Base-by-base conservation (phyloP, 2,797 vertebrate genomes). In the Platalea minor region DNA sequence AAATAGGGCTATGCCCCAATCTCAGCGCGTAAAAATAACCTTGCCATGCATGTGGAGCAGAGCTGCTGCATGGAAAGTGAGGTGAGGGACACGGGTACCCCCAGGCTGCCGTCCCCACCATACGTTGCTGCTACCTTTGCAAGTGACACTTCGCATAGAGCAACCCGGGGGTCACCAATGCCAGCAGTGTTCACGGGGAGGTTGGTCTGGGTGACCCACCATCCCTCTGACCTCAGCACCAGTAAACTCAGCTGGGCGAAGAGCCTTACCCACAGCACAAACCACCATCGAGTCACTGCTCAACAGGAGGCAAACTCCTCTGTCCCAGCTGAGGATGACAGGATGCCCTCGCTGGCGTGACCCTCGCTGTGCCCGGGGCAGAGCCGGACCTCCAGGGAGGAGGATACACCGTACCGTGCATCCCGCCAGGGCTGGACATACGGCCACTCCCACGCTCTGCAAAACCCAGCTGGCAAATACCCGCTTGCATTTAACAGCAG, bases 21-120 rank as follows among this genome's bases (percentile, higher is more conserved):
- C 35, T 26, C 51, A 31, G 39, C 11, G 24, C 2, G 1, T 13
- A 29, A 61, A 35, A 84, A 50, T 12, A 53, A 46, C n/a, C 54
- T 31, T 5, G 10, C 9, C 41, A 26, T 0, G 1, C 28, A 4
- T 0, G 0, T 1, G 3, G 69, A 46, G 51, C 1, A 4, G 65
- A 77, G 89, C 13, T 0, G 2, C 51, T 35, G 57, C 15, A 12
- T 24, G 5, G 7, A 5, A 11, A 43, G 72, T 1, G 0, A 45
- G 33, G 50, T 9, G 37, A 54, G 41, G 67, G 37, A 54, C 50
- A 24, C 1, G 2, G 39, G 46, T 21, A 14, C 11, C 50, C 63
- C 37, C 7, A 0, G 17, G 17, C 51, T 75, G 70, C 83, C 20
- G 1, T 29, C 61, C 69, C 48, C 2, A 2, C 45, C 57, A 72